Evolutionary conservation across 2,888 invertebrate species (phyloP).

Genomic region (Anorthoa munda): DNA sequence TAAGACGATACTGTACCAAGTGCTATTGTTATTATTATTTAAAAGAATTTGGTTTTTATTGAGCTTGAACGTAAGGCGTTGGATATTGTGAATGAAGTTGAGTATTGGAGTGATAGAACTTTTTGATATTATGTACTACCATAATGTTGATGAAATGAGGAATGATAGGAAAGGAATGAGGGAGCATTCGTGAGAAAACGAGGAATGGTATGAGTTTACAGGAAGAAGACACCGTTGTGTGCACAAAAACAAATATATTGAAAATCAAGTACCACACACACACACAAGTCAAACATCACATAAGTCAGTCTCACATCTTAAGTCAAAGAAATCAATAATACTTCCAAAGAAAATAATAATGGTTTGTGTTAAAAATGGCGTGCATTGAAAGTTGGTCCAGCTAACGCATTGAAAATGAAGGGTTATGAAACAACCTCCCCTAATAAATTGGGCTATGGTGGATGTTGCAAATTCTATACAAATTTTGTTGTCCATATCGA

Average conservation of each 20-base stretch:
- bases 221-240: background rate
- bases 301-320: too few relatives aligned
- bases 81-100: background rate
- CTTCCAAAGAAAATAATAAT: background rate
- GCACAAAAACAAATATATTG: background rate
- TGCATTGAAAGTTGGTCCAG: background rate
- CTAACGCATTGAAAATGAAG: background rate
- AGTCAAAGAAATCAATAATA: background rate
- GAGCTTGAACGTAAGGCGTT: background rate
- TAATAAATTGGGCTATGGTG: background rate
- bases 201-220: background rate
- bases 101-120: background rate
- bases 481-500: too few relatives aligned
- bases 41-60: constrained; percentile 25
- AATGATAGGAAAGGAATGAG: background rate
- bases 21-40: constrained; percentile 42
- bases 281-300: too few relatives aligned
- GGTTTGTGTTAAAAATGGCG: background rate
- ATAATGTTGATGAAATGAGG: background rate
- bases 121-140: background rate
- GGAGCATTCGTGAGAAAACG: too few relatives aligned
- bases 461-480: too few relatives aligned
- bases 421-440: background rate
- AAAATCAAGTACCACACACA: too few relatives aligned
- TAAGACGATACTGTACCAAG: constrained; percentile 45